Evolutionary conservation across 2,113 vertebrate genomes (phyloP).

Genomic region (Electrona antarctica): DNA sequence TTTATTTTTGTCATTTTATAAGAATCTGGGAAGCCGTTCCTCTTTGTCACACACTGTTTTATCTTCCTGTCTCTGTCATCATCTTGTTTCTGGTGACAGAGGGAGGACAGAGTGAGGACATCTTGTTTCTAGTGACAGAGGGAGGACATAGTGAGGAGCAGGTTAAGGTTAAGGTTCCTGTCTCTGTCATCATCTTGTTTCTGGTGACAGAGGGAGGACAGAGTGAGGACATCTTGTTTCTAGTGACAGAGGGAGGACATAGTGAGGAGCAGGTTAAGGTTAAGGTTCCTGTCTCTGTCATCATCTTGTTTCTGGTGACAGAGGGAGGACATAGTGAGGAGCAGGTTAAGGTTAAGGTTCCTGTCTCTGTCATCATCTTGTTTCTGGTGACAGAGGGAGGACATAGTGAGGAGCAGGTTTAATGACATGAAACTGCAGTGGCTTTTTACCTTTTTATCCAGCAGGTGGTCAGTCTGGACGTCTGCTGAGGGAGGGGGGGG

Average conservation of each 20-base stretch:
- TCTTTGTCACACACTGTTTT: too few relatives aligned
- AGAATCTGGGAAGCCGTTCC: too few relatives aligned
- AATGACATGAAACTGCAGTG: slow-evolving; percentile 45
- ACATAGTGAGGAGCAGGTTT: background rate
- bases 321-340: too few relatives aligned
- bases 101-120: background rate
- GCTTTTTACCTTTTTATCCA: slow-evolving; percentile 38
- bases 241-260: too few relatives aligned
- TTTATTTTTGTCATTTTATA: too few relatives aligned
- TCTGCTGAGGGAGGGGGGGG: slow-evolving; percentile 14
- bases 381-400: background rate
- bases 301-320: background rate
- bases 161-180: too few relatives aligned
- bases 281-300: background rate
- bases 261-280: too few relatives aligned
- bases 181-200: background rate
- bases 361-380: background rate
- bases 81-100: background rate
- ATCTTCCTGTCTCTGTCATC: background rate
- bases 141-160: background rate
- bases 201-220: background rate
- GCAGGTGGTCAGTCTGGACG: slow-evolving; percentile 45
- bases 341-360: too few relatives aligned
- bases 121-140: background rate
- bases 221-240: too few relatives aligned